Conservation (phyloP, 2,113 vertebrate species). For the Beaufortia kweichowensis region DNA sequence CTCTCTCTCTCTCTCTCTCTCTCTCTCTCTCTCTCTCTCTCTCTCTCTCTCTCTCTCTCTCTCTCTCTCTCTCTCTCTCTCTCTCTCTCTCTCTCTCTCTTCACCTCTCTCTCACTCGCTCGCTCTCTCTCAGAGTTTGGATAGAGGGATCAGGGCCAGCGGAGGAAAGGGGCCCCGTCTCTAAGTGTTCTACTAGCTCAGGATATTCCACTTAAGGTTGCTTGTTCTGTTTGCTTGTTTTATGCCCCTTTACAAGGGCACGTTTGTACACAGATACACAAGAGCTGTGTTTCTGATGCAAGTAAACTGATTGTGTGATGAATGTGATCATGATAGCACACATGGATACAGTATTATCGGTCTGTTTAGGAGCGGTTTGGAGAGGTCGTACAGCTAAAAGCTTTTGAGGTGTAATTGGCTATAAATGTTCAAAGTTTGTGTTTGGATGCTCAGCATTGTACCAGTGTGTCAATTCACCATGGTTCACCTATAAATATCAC, state of each 20-base stretch:
- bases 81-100: neutral
- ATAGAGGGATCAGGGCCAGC: slow-evolving; percentile 16
- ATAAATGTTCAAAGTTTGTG: neutral
- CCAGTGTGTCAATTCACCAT: neutral
- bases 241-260: slow-evolving; percentile 10
- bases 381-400: slow-evolving; percentile 1
- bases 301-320: neutral
- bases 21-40: neutral
- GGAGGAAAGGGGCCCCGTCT: slow-evolving; percentile 32
- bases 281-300: slow-evolving; percentile 19
- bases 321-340: slow-evolving; percentile 3
- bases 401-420: neutral
- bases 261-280: slow-evolving; percentile 34
- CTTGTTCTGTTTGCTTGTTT: slow-evolving; percentile 24
- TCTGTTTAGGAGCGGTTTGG: neutral
- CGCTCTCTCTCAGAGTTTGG: slow-evolving; percentile 5
- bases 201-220: slow-evolving; percentile 21
- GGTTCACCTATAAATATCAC: too few species aligned
- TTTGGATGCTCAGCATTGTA: neutral
- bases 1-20: neutral
- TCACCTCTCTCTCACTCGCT: slow-evolving; percentile 1
- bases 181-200: slow-evolving; percentile 31
- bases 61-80: neutral
- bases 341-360: neutral
- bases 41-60: neutral